Base-by-base conservation (phyloP, 2,797 vertebrate species). In the Labroides dimidiatus region DNA sequence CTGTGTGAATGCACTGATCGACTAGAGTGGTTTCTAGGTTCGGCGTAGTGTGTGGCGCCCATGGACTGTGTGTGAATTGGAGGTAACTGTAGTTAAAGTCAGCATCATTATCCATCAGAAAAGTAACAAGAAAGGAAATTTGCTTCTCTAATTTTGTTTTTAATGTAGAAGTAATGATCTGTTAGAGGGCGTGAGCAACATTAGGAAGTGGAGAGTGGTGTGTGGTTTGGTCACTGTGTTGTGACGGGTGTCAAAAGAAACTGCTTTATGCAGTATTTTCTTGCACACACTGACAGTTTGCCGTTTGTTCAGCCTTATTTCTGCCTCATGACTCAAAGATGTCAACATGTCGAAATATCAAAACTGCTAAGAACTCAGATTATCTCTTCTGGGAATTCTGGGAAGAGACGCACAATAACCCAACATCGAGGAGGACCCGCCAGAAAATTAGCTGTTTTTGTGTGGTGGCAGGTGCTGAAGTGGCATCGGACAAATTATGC, bases 371-470 rank as follows among this genome's bases (percentile, higher is more conserved):
- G 20, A 24, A 24, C 36, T 12, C 6, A 13, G 1, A 11, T 21
- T 27, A 54, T 23, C 20, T n/a, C 4, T 3, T 27, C 27, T 27
- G 3, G 6, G 61, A 70, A 51, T 86, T 86, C 82, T 78, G 77
- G 85, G 88, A 90, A 89, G 66, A 60, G 68, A 78, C 71, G 80
- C 71, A 74, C 73, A 78, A 81, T 81, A 72, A 55, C 23, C 11
- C 4, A 52, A 55, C 41, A 33, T 62, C 24, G 45, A 77, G 10
- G 41, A 62, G 16, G 61, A 64, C 58, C 59, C 81, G 75, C 74
- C 65, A 75, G 80, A 77, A 83, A 67, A 75, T 75, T 47, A 27
- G 59, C 13, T 63, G 60, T 44, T 78, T 73, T 4, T 1, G 61
- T 50, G 56, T 0, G 15, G n/a, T n/a, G 4, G 21, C 67, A 30